Base-by-base conservation (phyloP, 2,888 invertebrate genomes). In the Ochropleura leucogaster region DNA sequence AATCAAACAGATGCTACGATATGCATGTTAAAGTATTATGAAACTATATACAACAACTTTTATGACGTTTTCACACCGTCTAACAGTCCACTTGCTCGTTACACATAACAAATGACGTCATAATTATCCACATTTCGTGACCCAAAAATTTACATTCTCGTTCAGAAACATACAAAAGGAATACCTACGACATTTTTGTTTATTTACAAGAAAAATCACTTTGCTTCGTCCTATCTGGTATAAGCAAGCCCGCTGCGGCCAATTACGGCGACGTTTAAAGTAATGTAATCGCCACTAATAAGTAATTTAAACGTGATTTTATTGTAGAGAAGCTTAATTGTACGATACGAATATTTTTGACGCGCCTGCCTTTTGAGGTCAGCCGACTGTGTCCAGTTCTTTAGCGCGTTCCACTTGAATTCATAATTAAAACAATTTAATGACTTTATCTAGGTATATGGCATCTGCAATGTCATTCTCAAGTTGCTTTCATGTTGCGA, bases 291-390 rank as follows among this genome's bases (percentile, higher is more conserved):
- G 87, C 87, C 88, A 87, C 87, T 91, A 91, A 92, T 91, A 93
- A 89, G 93, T 88, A 90, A 95, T 96, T 93, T 95, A 95, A 93
- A 89, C 80, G 89, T 88, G 82, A 92, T 92, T 95, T 96, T 96
- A 96, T 92, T 94, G 86, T 92, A 92, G 91, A 91, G 91, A 90
- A 91, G 90, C 89, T 93, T 92, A 93, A 94, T 93, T 94, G 92
- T 91, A 87, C 87, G 84, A 80, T 86, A 83, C 83, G 85, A 85
- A 90, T 88, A 90, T 91, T 92, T 93, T 93, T 92, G 89, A 93
- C 89, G 88, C 89, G 88, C 77, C 77, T 82, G 73, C 88, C 92
- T 91, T 95, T 94, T 93, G 90, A 91, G 88, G 86, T 84, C 87
- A 82, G 86, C 91, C 92, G 91, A 86, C 88, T 60, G 74, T 68